phyloP scores from a whole-genome alignment of 2,888 invertebrate species.

The Drosophila atroscutellata region DNA sequence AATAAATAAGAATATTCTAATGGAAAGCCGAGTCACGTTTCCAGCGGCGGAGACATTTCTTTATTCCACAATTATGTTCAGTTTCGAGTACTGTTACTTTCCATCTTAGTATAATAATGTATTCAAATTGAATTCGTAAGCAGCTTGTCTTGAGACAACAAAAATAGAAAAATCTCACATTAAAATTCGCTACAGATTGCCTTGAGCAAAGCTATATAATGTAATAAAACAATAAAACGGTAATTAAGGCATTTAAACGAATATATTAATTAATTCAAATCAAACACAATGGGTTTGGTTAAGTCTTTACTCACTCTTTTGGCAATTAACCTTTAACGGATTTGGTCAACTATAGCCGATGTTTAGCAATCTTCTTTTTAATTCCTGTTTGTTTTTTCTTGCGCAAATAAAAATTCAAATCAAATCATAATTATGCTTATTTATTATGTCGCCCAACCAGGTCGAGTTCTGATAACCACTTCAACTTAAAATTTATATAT shows the following conservation, averaged over 20 bases:
- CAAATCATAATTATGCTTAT: slow-evolving; percentile 9
- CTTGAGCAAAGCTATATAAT: neutral
- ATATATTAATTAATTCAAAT: neutral
- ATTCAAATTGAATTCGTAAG: neutral
- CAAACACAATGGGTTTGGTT: no score
- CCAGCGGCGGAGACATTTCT: neutral
- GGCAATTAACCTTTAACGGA: neutral
- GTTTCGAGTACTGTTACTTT: slow-evolving; percentile 14
- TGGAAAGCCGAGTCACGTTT: slow-evolving; percentile 25
- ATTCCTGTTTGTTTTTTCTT: neutral
- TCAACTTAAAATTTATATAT: slow-evolving; percentile 16
- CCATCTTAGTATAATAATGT: neutral
- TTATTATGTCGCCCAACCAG: slow-evolving; percentile 46
- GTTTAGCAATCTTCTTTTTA: neutral
- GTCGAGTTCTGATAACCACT: slow-evolving; percentile 42
- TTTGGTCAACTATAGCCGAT: neutral
- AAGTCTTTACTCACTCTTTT: neutral
- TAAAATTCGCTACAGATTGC: neutral
- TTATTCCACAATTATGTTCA: neutral
- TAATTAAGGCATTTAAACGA: neutral
- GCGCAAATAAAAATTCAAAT: neutral
- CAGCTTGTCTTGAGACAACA: neutral
- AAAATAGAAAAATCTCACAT: neutral
- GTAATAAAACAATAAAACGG: neutral
- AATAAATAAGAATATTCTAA: slow-evolving; percentile 31